Percentiles rank a stretch among this genome's conserved stretches.
phyloP scores from a whole-genome alignment of 2,113 vertebrate genomes.

The Rhadina sibilatrix region DNA sequence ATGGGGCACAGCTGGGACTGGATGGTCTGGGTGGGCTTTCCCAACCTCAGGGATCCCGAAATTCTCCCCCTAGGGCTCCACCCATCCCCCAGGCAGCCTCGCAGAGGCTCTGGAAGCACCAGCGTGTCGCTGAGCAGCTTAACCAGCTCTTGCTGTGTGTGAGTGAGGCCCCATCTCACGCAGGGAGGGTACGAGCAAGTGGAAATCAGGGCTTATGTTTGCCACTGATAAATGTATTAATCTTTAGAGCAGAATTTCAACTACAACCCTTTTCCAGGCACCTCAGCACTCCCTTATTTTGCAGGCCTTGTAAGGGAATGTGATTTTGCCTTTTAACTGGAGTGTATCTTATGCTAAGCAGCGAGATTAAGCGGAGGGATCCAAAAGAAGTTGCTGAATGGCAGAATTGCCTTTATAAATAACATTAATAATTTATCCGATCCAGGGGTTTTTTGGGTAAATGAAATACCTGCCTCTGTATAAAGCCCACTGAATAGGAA shows the following conservation, averaged over 20 bases:
- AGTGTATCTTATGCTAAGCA: conserved; percentile 72
- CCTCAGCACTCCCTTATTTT: conserved; percentile 34
- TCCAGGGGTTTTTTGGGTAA: conserved; percentile 42
- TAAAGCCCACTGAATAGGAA: conserved; percentile 68
- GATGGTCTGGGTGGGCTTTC: fast-evolving
- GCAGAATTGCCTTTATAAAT: conserved; percentile 72
- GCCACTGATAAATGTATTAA: conserved; percentile 68
- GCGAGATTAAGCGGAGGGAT: conserved; percentile 56
- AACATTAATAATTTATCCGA: conserved; percentile 73
- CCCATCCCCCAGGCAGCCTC: background rate
- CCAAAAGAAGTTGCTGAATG: conserved; percentile 70
- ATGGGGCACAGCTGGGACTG: fast-evolving
- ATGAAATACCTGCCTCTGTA: conserved; percentile 67
- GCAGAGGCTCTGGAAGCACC: background rate
- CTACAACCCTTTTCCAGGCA: conserved; percentile 44
- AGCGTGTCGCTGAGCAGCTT: background rate
- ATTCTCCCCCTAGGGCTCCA: background rate
- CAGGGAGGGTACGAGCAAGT: background rate
- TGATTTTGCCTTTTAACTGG: conserved; percentile 65
- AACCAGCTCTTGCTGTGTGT: background rate
- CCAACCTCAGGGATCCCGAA: background rate
- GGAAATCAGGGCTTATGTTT: conserved; percentile 60
- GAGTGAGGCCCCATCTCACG: background rate
- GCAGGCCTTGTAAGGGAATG: conserved; percentile 62
- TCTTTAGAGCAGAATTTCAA: conserved; percentile 58